A percentile compares a stretch with the other conserved stretches of the same genome.
phyloP scores from a whole-genome alignment of 2,113 vertebrate genomes.

The Embiotoca jacksoni region DNA sequence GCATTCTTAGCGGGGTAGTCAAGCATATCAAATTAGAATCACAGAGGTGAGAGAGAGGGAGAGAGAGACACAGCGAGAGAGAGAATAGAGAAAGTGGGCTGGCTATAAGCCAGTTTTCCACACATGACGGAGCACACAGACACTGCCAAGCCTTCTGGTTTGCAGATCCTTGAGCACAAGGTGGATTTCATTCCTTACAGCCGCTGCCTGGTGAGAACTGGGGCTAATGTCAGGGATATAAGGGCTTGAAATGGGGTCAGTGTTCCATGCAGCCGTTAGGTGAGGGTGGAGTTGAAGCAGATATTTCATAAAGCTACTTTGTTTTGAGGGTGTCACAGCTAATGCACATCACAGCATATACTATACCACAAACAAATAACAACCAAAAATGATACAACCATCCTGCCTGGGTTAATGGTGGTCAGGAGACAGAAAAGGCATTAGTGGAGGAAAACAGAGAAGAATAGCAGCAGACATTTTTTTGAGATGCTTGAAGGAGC shows the following conservation, averaged over 20 bases:
- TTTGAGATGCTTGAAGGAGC: not conserved
- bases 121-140: constrained; percentile 59
- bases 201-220: not conserved
- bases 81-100: constrained; percentile 49
- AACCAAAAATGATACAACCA: not conserved
- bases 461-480: too few relatives aligned
- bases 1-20: constrained; percentile 58
- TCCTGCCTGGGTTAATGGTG: not conserved
- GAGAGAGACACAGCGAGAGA: constrained; percentile 21
- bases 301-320: not conserved
- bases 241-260: not conserved
- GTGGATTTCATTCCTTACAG: constrained; percentile 44
- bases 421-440: not conserved
- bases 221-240: constrained; percentile 1
- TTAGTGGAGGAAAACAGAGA: not conserved
- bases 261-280: not conserved
- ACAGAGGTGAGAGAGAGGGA: constrained; percentile 57
- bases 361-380: not conserved
- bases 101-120: constrained; percentile 67
- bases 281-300: not conserved
- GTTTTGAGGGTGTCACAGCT: too few relatives aligned
- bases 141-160: constrained; percentile 53
- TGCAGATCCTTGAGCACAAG: constrained; percentile 40
- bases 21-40: constrained; percentile 68
- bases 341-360: not conserved